Evolutionary conservation across 2,888 invertebrate genomes (phyloP), one percentile per base, ranked within the genome.

Genomic region (Agrilus cyanescens): DNA sequence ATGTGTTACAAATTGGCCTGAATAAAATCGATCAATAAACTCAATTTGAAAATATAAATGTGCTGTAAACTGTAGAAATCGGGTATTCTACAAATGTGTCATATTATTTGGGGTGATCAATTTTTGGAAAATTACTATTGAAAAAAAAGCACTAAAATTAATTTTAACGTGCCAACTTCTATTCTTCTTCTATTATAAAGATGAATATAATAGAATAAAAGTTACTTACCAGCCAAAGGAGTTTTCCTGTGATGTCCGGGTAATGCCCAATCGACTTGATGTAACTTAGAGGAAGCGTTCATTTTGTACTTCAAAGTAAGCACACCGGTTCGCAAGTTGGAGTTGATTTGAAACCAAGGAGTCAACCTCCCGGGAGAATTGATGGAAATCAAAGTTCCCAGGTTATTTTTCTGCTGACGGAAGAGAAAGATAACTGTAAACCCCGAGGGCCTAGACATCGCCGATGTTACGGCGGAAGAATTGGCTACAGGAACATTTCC

Each of bases 331-430:
- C 62, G 66, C 36, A 65, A 60, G 46, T 67, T 68, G 16, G 66
- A 63, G 10, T 61, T 61, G 36, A 66, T 48, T 48, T 66, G 65
- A 48, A 68, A 67, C 68, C 67, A 68, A 5, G 68, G 68, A 13
- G 67, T 67, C 37, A 68, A 50, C 46, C 67, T 54, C 8, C 68
- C 68, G 4, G 68, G 68, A 4, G 68, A 66, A 51, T 68, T 65
- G 12, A 68, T 57, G 10, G 67, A 67, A 29, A 68, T 49, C 31
- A 68, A 51, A 8, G 67, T 67, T 30, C 67, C 67, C 43, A 68
- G 52, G 50, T 66, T 66, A 54, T 66, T 65, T 47, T 62, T 62
- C 52, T 67, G 67, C 50, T 68, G 68, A 40, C 67, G 58, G 43
- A 60, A 66, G 25, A 68, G 53, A 55, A 68, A 68, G 30, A 67